Conservation (phyloP, 2,888 invertebrate species). For the Alloplasta piceator region DNA sequence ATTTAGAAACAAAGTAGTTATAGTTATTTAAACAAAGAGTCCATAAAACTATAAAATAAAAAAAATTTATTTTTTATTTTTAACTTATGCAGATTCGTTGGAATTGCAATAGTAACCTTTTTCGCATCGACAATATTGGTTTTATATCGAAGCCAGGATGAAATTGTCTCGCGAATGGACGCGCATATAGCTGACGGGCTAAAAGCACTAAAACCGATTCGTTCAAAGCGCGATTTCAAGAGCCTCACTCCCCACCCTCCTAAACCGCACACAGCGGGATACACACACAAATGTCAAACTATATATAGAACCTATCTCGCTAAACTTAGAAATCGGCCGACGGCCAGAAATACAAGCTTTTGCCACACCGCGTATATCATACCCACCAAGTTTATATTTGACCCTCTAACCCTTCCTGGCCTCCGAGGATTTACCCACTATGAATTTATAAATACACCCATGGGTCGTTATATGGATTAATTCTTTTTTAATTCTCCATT, state of each 20-base stretch:
- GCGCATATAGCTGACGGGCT: background rate
- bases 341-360: slow-evolving; percentile 74
- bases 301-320: slow-evolving; percentile 76
- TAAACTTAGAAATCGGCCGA: slow-evolving; percentile 79
- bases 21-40: too few relatives aligned
- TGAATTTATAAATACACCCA: slow-evolving; percentile 32
- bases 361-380: slow-evolving; percentile 53
- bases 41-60: too few relatives aligned
- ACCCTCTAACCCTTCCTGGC: slow-evolving; percentile 58
- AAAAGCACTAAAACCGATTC: slow-evolving; percentile 20
- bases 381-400: slow-evolving; percentile 59
- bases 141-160: background rate
- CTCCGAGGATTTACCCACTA: slow-evolving; percentile 19
- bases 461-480: too few relatives aligned
- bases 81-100: too few relatives aligned
- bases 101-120: too few relatives aligned
- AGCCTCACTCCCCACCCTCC: slow-evolving; percentile 44
- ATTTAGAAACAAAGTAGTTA: too few relatives aligned
- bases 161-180: background rate
- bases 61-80: too few relatives aligned
- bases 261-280: slow-evolving; percentile 21
- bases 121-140: too few relatives aligned
- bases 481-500: too few relatives aligned
- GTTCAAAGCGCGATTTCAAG: slow-evolving; percentile 65
- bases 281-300: slow-evolving; percentile 76